A percentile compares a stretch with the other conserved stretches of the same genome.
phyloP scores from a whole-genome alignment of 2,888 invertebrate species.

The Caenorhabditis sinica region DNA sequence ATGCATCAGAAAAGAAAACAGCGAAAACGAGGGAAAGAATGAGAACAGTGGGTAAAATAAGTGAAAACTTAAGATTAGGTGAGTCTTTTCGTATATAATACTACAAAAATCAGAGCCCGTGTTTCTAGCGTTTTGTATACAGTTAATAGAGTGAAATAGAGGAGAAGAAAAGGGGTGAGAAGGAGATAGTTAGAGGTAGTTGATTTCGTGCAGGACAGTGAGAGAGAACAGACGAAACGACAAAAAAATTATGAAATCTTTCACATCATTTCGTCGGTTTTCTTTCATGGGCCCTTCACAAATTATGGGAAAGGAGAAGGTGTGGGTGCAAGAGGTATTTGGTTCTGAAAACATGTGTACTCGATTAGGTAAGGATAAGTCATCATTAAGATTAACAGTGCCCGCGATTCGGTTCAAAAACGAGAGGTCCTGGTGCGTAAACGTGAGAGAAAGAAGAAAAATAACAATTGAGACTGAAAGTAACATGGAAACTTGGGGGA shows the following conservation, averaged over 20 bases:
- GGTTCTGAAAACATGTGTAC: constrained; percentile 53
- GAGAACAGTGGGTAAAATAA: constrained; percentile 48
- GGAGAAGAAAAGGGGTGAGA: constrained; percentile 21
- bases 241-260: constrained; percentile 49
- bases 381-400: constrained; percentile 39
- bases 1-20: constrained; percentile 25
- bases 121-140: constrained; percentile 59
- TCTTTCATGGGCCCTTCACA: background rate
- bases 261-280: constrained; percentile 22
- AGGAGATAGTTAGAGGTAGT: constrained; percentile 41
- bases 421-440: constrained; percentile 57
- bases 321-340: constrained; percentile 25
- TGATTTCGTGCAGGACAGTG: background rate
- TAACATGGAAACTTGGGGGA: constrained; percentile 36
- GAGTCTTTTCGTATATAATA: constrained; percentile 42
- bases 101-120: constrained; percentile 55
- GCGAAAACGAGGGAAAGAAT: constrained; percentile 2
- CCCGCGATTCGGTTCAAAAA: constrained; percentile 48
- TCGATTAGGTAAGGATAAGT: constrained; percentile 44
- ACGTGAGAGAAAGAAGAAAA: background rate
- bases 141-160: constrained; percentile 10
- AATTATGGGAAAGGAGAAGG: constrained; percentile 24
- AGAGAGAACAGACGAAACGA: constrained; percentile 20
- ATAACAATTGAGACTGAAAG: constrained; percentile 34
- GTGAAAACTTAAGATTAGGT: constrained; percentile 48